Percentiles rank a stretch among this genome's conserved stretches.
Conservation (phyloP, 2,113 vertebrate genomes). For the Thamnaconus septentrionalis region DNA sequence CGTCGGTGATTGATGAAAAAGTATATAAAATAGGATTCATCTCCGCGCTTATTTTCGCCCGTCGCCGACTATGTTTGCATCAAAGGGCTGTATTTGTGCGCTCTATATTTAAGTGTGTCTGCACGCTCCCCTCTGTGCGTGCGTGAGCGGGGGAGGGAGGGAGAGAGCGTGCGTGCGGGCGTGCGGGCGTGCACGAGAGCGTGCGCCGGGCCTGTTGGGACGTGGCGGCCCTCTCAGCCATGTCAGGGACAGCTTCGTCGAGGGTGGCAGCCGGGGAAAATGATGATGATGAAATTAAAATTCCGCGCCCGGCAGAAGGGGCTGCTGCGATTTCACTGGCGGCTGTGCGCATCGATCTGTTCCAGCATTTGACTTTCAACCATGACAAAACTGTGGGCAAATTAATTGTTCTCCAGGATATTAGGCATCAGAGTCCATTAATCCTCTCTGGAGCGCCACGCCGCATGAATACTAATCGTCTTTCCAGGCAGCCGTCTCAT, state of each 20-base stretch:
- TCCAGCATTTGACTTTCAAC: conserved; percentile 99
- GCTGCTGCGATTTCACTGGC: conserved; percentile 88
- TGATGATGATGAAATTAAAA: conserved; percentile 96
- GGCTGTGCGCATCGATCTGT: conserved; percentile 97
- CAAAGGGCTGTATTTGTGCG: conserved; percentile 14
- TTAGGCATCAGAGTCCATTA: conserved; percentile 99
- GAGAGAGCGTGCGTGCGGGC: conserved; percentile 2
- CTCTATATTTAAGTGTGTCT: neutral
- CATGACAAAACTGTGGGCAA: conserved; percentile 99
- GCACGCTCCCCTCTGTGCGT: neutral
- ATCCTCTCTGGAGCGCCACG: conserved; percentile 96
- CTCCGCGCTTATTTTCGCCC: conserved; percentile 6
- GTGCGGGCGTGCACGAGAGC: conserved; percentile 19
- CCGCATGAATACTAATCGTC: conserved; percentile 94
- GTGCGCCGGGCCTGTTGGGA: conserved; percentile 54
- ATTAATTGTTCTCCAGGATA: conserved; percentile 99
- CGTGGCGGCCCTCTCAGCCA: conserved; percentile 75
- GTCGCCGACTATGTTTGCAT: conserved; percentile 5
- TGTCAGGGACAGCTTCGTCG: conserved; percentile 80
- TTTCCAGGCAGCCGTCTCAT: conserved; percentile 79
- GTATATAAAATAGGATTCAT: conserved; percentile 14
- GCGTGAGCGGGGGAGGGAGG: too few species aligned
- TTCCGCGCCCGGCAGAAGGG: conserved; percentile 90
- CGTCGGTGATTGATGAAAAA: conserved; percentile 31
- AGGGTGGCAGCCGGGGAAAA: conserved; percentile 81